Evolutionary conservation across 2,797 vertebrate genomes (phyloP).

Genomic region (Macropus fuliginosus): DNA sequence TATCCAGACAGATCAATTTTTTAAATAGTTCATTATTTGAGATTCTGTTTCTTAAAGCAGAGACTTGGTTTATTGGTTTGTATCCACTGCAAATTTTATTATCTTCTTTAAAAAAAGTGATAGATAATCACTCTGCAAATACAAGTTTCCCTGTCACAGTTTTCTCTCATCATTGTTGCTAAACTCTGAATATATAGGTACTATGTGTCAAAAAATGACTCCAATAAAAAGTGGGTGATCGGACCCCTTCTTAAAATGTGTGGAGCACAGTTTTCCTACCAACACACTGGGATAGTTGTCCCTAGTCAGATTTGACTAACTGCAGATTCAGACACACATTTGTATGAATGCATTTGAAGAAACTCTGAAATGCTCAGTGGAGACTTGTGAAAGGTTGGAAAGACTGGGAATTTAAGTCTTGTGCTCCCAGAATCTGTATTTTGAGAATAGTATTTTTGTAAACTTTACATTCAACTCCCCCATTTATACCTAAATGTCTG

Average conservation of each 20-base stretch:
- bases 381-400: background rate
- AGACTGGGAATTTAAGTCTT: background rate
- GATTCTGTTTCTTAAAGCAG: slow-evolving; percentile 21
- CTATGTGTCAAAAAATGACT: background rate
- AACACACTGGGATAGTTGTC: background rate
- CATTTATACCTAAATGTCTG: background rate
- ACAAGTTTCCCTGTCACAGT: background rate
- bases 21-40: background rate
- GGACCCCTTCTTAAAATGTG: background rate
- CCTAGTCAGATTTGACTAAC: background rate
- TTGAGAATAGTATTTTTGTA: background rate
- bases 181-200: background rate
- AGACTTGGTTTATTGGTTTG: background rate
- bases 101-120: background rate
- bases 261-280: background rate
- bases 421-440: background rate
- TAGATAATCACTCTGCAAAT: background rate
- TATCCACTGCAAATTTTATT: background rate
- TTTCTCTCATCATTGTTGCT: background rate
- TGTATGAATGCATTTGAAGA: background rate
- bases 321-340: background rate
- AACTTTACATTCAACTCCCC: background rate
- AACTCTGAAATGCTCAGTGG: background rate
- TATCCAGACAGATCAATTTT: slow-evolving; percentile 27
- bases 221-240: background rate